Evolutionary conservation across 2,113 vertebrate species (phyloP), one percentile per base, ranked within the genome.

Genomic region (Acinonyx jubatus): DNA sequence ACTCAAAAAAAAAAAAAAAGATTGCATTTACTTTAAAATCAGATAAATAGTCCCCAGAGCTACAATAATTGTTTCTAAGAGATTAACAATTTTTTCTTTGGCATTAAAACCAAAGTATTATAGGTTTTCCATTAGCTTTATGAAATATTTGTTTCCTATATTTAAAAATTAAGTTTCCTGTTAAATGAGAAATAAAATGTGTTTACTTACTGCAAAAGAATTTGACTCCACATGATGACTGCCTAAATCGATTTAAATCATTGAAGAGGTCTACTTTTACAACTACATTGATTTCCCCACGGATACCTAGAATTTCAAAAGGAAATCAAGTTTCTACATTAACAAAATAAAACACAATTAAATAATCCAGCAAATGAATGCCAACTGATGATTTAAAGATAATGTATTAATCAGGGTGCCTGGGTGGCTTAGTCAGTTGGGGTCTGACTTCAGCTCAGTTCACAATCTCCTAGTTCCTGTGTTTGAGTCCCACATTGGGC

Each of bases 191-290:
- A 89, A 82, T 25, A 95, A 31, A 79, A 16, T 2, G 11, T 15
- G 78, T 86, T 94, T 97, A 99, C 99, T 99, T 99, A 99, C 99
- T 99, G 98, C 99, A 99, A 98, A 99, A 99, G 98, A 99, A 99
- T 91, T 99, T 99, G 85, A 99, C 99, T 95, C 99, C 99, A 95
- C 99, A 99, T 5, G 99, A 99, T 2, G 99, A 99, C 97, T 99
- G 99, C 94, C 99, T 99, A 97, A 99, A 99, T 89, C 99, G 99
- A 98, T 99, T 99, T 96, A 99, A 98, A 97, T 99, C 99, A 79
- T 99, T 99, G 98, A 99, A 99, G 97, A 99, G 99, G 96, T 99
- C 99, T 88, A 99, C 99, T 98, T 99, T 99, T 94, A 99, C 99
- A 29, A 99, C 98, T 36, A 99, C 99, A 52, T 99, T 99, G 91